Evolutionary conservation across 2,797 vertebrate genomes (phyloP).

Genomic region (Lacerta viridis): DNA sequence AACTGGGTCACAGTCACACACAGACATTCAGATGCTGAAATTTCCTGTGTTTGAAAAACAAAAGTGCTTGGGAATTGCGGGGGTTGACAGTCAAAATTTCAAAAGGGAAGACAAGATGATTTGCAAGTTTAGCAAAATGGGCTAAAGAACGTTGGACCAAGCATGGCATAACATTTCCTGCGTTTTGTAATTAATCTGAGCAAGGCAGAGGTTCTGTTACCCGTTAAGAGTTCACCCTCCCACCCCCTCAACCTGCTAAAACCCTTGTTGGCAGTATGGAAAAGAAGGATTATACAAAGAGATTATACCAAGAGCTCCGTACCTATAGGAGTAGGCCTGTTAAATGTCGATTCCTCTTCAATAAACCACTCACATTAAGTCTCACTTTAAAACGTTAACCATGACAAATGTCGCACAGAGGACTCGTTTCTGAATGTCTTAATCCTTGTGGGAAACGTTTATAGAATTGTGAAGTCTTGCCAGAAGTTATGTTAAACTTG

Average conservation of each 20-base stretch:
- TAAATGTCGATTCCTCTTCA: conserved; percentile 62
- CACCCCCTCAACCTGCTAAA: background rate
- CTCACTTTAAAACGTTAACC: conserved; percentile 57
- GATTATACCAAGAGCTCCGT: conserved; percentile 54
- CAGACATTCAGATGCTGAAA: background rate
- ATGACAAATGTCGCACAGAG: conserved; percentile 28
- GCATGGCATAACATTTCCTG: background rate
- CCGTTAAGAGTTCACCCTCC: conserved; percentile 39
- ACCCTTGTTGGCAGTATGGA: conserved; percentile 36
- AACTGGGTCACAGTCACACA: background rate
- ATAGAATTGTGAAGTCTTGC: conserved; percentile 31
- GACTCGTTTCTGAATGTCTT: conserved; percentile 54
- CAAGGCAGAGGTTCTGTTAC: conserved; percentile 19
- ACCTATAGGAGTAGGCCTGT: conserved; percentile 50
- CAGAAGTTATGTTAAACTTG: conserved; percentile 46
- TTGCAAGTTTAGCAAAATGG: conserved; percentile 24
- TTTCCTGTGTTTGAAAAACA: conserved; percentile 51
- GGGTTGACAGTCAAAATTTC: conserved; percentile 43
- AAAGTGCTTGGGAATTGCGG: conserved; percentile 50
- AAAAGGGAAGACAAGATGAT: conserved; percentile 49
- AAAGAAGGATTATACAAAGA: conserved; percentile 44
- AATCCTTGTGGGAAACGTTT: conserved; percentile 41
- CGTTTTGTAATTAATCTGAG: background rate
- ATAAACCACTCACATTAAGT: conserved; percentile 61
- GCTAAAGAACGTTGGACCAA: conserved; percentile 21